Evolutionary conservation across 1,140 invertebrate species (phyloP), one percentile per base, ranked within the genome.

Genomic region (Antheraea mylitta): DNA sequence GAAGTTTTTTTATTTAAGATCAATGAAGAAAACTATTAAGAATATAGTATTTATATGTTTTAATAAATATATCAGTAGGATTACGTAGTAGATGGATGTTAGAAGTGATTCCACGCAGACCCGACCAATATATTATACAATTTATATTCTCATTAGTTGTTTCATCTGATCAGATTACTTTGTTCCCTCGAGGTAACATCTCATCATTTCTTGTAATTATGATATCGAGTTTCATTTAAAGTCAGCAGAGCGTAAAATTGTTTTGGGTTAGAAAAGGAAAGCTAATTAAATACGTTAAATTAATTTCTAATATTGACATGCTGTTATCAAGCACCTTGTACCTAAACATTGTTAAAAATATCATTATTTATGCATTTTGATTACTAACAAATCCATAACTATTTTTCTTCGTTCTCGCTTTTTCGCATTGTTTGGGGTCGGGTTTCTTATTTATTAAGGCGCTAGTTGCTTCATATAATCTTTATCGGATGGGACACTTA

Each of bases 61-160:
- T 5, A 53, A 16, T 13, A 53, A 53, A 13, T 53, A 53, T 9
- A 53, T 16, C 16, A 53, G 68, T 59, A 53, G 0, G 45, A 13
- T 6, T 53, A 53, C 16, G 45, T 53, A 53, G 16, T 13, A 16
- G 16, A 11, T 53, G 11, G 45, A 53, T 53, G 45, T 11, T 53
- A 16, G 16, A 13, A 16, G 6, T 53, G 45, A 53, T 6, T 53
- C 11, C 6, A 53, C 45, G 13, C 45, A 53, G 45, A n/a, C 82
- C 82, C 73, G 80, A 78, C 80, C 82, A 88, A 87, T 87, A 82
- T 89, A 79, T 84, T 81, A 83, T 74, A 78, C 79, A 78, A 88
- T 84, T 88, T 87, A 87, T 83, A 73, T 86, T 86, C 84, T 88
- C 82, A 88, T 90, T 87, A 88, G 77, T 85, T 80, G 80, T 85